A percentile compares a stretch with the other conserved stretches of the same genome.
Evolutionary conservation across 1,140 invertebrate species (phyloP).

Genomic region (Pseudachorutes palmiensis): DNA sequence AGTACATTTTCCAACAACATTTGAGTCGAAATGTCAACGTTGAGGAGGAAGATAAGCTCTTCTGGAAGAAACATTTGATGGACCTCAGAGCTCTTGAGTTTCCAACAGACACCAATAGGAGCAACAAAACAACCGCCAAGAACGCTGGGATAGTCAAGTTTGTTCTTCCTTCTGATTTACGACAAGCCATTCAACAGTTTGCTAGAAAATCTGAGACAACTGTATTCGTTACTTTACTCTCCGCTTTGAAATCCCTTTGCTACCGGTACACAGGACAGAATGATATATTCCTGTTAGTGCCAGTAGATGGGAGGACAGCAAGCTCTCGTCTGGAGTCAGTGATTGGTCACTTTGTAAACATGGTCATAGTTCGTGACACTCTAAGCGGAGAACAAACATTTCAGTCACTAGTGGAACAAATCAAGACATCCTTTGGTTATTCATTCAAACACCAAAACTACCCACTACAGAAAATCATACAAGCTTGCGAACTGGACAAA

Average conservation of each 20-base stretch:
- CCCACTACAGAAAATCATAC: neutral
- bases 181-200: neutral
- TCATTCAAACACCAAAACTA: neutral
- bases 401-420: neutral
- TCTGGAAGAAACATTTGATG: neutral
- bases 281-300: neutral
- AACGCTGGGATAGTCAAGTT: neutral
- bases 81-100: neutral
- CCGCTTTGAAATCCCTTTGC: slow-evolving; percentile 1
- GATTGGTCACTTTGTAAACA: slow-evolving; percentile 9
- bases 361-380: neutral
- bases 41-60: neutral
- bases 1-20: neutral
- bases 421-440: neutral
- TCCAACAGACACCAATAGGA: neutral
- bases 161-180: neutral
- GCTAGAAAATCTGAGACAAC: neutral
- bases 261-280: neutral
- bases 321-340: neutral
- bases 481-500: neutral
- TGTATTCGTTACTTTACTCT: neutral
- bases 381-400: neutral
- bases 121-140: neutral
- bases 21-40: neutral
- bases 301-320: neutral